Percentiles rank a stretch among this genome's conserved stretches.
Conservation (phyloP, 2,113 vertebrate genomes). For the Nyctibius bracteatus region DNA sequence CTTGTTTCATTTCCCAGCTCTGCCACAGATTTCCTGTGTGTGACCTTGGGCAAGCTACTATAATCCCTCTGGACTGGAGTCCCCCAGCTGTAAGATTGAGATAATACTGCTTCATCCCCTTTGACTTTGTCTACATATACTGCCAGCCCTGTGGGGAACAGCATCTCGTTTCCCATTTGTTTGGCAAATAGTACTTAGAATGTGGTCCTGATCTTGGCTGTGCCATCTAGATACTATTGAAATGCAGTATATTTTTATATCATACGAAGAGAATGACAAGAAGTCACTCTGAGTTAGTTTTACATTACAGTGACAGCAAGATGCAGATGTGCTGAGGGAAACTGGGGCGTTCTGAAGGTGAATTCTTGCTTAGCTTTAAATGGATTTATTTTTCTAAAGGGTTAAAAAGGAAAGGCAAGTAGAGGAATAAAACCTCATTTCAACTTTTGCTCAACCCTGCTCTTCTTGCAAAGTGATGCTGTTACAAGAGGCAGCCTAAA, state of each 20-base stretch:
- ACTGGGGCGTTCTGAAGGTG: background rate
- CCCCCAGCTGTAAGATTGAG: background rate
- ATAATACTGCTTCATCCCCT: conserved; percentile 37
- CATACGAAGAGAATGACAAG: background rate
- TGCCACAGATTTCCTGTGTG: background rate
- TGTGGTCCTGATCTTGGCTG: background rate
- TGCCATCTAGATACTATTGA: background rate
- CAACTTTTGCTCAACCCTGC: background rate
- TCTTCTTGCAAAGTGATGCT: background rate
- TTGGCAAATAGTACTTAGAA: background rate
- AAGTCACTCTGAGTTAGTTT: background rate
- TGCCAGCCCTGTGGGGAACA: background rate
- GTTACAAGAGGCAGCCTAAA: background rate
- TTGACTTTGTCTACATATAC: conserved; percentile 29
- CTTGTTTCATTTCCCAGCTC: background rate
- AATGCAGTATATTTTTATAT: background rate
- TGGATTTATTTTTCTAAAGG: background rate
- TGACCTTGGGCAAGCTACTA: conserved; percentile 5
- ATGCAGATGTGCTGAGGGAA: background rate
- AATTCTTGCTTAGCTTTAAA: background rate
- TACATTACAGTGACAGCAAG: background rate
- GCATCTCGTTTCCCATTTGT: background rate
- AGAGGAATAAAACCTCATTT: background rate
- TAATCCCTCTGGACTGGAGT: conserved; percentile 22
- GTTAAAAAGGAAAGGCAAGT: background rate